phyloP scores from a whole-genome alignment of 35 echinoderm and acorn worm genomes.

The Apostichopus parvimensis region DNA sequence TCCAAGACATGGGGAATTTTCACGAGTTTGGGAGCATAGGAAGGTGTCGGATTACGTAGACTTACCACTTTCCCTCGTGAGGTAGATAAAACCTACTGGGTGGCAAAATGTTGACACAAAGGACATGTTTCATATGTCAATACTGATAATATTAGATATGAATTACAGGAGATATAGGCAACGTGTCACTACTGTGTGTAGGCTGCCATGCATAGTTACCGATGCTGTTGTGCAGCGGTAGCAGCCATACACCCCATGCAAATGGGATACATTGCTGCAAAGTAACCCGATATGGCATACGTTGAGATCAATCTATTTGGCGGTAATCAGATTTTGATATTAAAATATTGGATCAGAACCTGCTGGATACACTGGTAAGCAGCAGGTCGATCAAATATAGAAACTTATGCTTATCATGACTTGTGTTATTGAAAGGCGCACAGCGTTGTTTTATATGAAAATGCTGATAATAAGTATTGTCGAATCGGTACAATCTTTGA shows the following conservation, averaged over 20 bases:
- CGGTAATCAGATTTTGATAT: conserved; percentile 3
- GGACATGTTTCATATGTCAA: conserved; percentile 52
- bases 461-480: too few species aligned
- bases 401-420: too few species aligned
- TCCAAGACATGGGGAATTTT: conserved; percentile 13
- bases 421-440: too few species aligned
- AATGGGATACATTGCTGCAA: neutral
- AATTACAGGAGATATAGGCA: neutral
- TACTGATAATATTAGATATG: conserved; percentile 27
- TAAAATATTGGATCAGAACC: neutral
- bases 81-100: conserved; percentile 42
- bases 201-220: too few species aligned
- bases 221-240: neutral
- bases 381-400: too few species aligned
- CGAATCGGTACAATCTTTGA: too few species aligned
- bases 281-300: neutral
- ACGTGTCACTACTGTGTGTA: too few species aligned
- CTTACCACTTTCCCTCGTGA: conserved; percentile 13
- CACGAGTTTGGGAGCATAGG: neutral
- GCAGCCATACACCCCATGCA: neutral
- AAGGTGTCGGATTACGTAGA: conserved; percentile 26
- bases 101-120: conserved; percentile 54
- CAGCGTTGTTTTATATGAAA: too few species aligned
- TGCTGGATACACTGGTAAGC: neutral
- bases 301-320: neutral